phyloP scores from a whole-genome alignment of 2,888 invertebrate genomes.

The Diploptera punctata region DNA sequence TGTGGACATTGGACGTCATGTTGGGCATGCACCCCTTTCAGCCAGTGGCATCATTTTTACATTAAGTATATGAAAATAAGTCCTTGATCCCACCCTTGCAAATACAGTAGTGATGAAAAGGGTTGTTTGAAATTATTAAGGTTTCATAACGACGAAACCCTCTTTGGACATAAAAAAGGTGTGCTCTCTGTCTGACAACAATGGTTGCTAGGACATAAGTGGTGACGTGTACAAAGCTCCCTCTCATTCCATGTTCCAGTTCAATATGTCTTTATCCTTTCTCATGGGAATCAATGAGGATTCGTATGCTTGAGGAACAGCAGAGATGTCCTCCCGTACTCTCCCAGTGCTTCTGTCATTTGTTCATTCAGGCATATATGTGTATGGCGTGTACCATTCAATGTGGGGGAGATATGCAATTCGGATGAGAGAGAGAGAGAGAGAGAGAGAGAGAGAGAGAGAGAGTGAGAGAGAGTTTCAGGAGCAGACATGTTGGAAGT shows the following conservation, averaged over 20 bases:
- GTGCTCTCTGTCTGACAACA: background rate
- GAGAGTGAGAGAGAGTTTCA: too few relatives aligned
- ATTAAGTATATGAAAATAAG: background rate
- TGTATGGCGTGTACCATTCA: conserved; percentile 12
- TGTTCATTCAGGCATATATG: conserved; percentile 16
- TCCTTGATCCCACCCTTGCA: conserved; percentile 8
- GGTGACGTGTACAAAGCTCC: conserved; percentile 17
- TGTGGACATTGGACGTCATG: conserved; percentile 24
- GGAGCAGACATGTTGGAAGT: conserved; percentile 4
- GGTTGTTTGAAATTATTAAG: conserved; percentile 23
- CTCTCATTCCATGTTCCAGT: conserved; percentile 11
- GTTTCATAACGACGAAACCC: conserved; percentile 19
- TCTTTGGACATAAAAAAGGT: conserved; percentile 4
- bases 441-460: background rate
- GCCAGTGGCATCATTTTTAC: conserved; percentile 28
- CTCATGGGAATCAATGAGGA: conserved; percentile 29
- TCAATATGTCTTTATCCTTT: conserved; percentile 30
- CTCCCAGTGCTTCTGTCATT: conserved; percentile 11
- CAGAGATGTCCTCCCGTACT: background rate
- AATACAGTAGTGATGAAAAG: conserved; percentile 13
- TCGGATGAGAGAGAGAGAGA: background rate
- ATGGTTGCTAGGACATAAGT: conserved; percentile 15
- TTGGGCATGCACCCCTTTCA: conserved; percentile 5
- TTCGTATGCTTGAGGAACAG: conserved; percentile 3
- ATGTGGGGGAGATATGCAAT: background rate